A percentile compares a stretch with the other conserved stretches of the same genome.
phyloP scores from a whole-genome alignment of 1,140 invertebrate species.

The Drosophila cardini region DNA sequence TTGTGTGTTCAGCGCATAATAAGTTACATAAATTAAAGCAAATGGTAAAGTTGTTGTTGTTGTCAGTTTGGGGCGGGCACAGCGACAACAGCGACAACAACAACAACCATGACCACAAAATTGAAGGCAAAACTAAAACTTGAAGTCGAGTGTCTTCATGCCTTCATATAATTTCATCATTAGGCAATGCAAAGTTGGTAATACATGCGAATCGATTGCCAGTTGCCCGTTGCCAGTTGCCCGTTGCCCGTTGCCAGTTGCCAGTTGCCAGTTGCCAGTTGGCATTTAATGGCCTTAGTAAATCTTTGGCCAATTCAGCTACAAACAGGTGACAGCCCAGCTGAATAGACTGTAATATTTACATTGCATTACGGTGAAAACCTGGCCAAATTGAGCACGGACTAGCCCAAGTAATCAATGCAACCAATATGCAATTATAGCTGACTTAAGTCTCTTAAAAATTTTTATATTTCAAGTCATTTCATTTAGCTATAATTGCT shows the following conservation, averaged over 20 bases:
- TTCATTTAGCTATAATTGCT: neutral
- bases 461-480: neutral
- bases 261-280: conserved; percentile 29
- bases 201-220: conserved; percentile 39
- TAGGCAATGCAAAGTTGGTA: conserved; percentile 39
- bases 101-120: conserved; percentile 22
- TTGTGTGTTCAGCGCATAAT: conserved; percentile 58
- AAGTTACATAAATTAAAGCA: conserved; percentile 72
- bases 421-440: conserved; percentile 11
- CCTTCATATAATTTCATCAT: conserved; percentile 66
- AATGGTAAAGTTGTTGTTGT: conserved; percentile 31
- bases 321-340: conserved; percentile 37
- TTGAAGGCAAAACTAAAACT: conserved; percentile 4
- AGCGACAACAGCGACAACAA: conserved; percentile 7
- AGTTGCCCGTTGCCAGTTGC: conserved; percentile 22
- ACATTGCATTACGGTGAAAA: conserved; percentile 20
- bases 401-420: conserved; percentile 9
- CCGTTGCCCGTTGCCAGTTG: conserved; percentile 26
- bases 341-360: conserved; percentile 22
- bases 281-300: conserved; percentile 58
- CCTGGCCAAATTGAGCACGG: conserved; percentile 4
- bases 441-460: neutral
- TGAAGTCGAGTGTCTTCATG: conserved; percentile 17
- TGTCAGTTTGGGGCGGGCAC: conserved; percentile 49
- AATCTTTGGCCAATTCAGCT: conserved; percentile 39